phyloP scores from a whole-genome alignment of 1,140 invertebrate genomes.

The Drosophila nannoptera region DNA sequence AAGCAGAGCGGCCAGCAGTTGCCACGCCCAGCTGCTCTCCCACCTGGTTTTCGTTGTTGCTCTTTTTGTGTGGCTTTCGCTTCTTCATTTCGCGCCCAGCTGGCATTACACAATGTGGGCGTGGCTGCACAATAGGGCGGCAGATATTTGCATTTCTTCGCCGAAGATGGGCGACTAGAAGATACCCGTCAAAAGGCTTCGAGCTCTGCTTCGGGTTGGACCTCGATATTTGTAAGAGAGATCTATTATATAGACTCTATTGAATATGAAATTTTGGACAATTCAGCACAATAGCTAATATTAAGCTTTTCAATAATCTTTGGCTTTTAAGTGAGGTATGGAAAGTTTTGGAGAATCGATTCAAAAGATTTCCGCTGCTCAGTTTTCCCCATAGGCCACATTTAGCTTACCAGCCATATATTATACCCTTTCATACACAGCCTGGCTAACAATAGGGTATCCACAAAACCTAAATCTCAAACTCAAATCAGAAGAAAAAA shows the following conservation, averaged over 20 bases:
- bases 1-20: slow-evolving; percentile 27
- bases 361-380: neutral
- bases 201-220: too few relatives aligned
- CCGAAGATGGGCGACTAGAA: slow-evolving; percentile 15
- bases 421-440: slow-evolving; percentile 2
- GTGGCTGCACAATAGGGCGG: slow-evolving; percentile 47
- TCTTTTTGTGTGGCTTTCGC: slow-evolving; percentile 36
- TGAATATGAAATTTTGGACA: too few relatives aligned
- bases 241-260: too few relatives aligned
- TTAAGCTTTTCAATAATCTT: too few relatives aligned
- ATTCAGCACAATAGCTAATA: too few relatives aligned
- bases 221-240: too few relatives aligned
- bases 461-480: slow-evolving; percentile 33
- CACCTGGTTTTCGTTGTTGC: neutral
- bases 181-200: slow-evolving; percentile 6
- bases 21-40: slow-evolving; percentile 48
- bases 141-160: slow-evolving; percentile 56
- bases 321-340: too few relatives aligned
- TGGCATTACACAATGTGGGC: slow-evolving; percentile 62
- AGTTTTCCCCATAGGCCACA: neutral
- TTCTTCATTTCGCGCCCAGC: slow-evolving; percentile 34
- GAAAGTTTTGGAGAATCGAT: neutral
- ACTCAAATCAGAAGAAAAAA: slow-evolving; percentile 55
- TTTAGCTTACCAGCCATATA: neutral
- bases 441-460: slow-evolving; percentile 23